phyloP scores from a whole-genome alignment of 1,140 invertebrate genomes.

The Tetramorium simillimum region DNA sequence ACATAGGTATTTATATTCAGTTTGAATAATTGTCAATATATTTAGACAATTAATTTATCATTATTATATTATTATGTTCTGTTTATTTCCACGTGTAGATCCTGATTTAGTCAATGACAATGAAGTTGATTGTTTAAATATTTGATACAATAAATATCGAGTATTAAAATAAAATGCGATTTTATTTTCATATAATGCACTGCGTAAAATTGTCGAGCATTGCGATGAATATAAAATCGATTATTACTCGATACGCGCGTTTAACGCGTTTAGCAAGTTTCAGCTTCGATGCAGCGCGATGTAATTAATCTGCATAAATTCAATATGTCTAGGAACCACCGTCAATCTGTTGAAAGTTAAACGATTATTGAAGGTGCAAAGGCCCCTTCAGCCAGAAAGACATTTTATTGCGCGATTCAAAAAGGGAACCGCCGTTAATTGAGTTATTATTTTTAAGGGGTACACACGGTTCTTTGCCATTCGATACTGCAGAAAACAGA shows the following conservation, averaged over 20 bases:
- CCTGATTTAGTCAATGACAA: not conserved
- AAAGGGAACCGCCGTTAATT: not conserved
- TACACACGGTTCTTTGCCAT: not conserved
- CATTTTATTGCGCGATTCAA: not conserved
- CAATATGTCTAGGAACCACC: constrained; percentile 21
- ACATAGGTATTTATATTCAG: constrained; percentile 16
- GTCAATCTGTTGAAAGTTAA: constrained; percentile 14
- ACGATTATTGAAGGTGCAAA: not conserved
- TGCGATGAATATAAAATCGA: constrained; percentile 18
- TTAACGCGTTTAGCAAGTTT: constrained; percentile 32
- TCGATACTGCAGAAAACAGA: not conserved
- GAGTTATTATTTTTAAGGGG: not conserved
- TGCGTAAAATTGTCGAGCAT: not conserved
- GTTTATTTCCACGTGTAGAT: not conserved
- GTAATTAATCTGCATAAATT: constrained; percentile 52
- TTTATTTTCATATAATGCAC: not conserved
- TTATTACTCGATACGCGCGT: constrained; percentile 16
- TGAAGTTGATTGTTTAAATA: not conserved
- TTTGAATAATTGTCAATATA: not conserved
- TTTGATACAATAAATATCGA: not conserved
- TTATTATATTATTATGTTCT: not conserved
- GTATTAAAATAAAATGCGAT: not conserved
- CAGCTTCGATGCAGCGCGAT: constrained; percentile 6
- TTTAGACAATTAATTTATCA: constrained; percentile 1
- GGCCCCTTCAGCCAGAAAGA: not conserved